Conservation (phyloP, 2,797 vertebrate species). For the Balearica regulorum region DNA sequence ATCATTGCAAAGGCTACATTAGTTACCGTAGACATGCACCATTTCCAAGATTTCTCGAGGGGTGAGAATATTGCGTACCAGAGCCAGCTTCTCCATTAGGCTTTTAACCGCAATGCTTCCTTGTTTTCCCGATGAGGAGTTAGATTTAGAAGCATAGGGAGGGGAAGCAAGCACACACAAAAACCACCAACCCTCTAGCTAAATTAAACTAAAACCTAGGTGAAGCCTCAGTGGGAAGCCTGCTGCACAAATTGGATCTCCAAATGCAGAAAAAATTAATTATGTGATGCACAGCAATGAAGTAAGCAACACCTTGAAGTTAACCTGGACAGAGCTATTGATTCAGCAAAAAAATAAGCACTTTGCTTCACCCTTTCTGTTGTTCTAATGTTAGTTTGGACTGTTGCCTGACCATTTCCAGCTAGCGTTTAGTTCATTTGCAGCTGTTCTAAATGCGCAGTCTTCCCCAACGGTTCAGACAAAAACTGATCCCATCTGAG, state of each 20-base stretch:
- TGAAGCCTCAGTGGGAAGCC: constrained; percentile 29
- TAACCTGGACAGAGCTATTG: constrained; percentile 34
- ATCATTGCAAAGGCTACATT: constrained; percentile 26
- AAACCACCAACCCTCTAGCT: constrained; percentile 23
- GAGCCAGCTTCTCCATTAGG: constrained; percentile 60
- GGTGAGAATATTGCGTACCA: constrained; percentile 51
- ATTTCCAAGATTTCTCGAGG: constrained; percentile 62
- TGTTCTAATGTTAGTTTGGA: constrained; percentile 47
- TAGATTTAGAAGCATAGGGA: background rate
- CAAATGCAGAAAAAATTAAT: constrained; percentile 41
- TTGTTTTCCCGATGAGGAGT: constrained; percentile 38
- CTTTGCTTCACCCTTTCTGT: constrained; percentile 1
- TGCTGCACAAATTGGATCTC: background rate
- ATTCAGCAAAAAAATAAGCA: constrained; percentile 47
- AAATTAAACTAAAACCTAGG: constrained; percentile 54
- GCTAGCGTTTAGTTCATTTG: constrained; percentile 27
- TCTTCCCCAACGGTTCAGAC: background rate
- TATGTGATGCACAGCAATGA: constrained; percentile 28
- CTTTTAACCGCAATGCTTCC: constrained; percentile 44
- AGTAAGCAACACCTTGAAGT: constrained; percentile 43
- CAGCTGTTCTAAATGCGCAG: constrained; percentile 27
- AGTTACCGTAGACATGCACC: constrained; percentile 28
- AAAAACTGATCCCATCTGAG: constrained; percentile 32
- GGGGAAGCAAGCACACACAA: background rate
- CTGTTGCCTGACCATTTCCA: constrained; percentile 47